Conservation (phyloP, 2,797 vertebrate species). For the Melopsittacus undulatus region DNA sequence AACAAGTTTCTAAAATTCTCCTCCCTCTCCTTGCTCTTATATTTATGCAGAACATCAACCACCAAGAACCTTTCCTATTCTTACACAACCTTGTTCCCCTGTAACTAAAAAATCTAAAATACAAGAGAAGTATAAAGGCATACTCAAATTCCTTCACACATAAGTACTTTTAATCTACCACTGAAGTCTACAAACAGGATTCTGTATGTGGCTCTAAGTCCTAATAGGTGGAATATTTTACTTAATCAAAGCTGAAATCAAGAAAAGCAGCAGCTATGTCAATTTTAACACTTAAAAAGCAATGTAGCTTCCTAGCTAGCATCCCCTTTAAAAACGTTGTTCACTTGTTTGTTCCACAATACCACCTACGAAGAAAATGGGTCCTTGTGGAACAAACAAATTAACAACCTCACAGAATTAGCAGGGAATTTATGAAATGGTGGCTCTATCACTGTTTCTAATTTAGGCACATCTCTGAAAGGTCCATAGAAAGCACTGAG, state of each 20-base stretch:
- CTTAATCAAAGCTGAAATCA: neutral
- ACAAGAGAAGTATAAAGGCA: neutral
- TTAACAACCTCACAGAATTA: neutral
- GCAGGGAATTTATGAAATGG: neutral
- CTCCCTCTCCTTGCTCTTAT: neutral
- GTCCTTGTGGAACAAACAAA: neutral
- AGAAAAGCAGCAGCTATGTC: neutral
- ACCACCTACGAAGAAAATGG: neutral
- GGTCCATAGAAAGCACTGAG: neutral
- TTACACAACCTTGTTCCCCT: neutral
- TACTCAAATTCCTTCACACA: neutral
- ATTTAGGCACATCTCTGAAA: neutral
- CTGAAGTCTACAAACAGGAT: neutral
- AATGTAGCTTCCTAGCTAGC: neutral
- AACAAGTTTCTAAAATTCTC: neutral
- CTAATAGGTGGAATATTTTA: neutral
- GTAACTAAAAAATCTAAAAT: neutral
- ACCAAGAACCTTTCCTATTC: neutral
- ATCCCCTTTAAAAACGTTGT: neutral
- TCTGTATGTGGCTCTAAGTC: neutral
- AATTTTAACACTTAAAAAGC: neutral
- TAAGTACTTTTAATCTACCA: neutral
- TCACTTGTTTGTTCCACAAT: neutral
- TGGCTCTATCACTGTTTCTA: neutral
- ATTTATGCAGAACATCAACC: neutral